These are phyloP conservation scores for Rhyacichthys aspro DNA, from an alignment of 2,797 vertebrate genomes.

Conservation along the genomic window DNA sequence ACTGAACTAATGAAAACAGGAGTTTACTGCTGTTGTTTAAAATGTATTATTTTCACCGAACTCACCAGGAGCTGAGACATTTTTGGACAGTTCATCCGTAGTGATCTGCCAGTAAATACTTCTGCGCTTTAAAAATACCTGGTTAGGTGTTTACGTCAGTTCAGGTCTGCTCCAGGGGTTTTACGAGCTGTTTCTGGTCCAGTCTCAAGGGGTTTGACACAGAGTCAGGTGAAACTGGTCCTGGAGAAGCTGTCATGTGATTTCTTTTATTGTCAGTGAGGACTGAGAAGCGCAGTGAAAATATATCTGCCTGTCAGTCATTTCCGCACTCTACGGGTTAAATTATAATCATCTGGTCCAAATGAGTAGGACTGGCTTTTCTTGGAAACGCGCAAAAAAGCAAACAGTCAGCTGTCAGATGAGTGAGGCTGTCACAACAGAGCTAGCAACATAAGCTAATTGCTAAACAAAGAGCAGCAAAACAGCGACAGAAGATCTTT, in stretches of 20 bases:
- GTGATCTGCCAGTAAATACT: neutral
- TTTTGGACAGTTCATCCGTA: neutral
- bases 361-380: neutral
- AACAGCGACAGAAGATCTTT: neutral
- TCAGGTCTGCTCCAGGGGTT: no score
- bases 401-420: constrained; percentile 19
- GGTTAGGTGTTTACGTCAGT: constrained; percentile 38
- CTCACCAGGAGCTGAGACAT: neutral
- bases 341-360: no score
- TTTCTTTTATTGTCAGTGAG: constrained; percentile 5
- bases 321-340: neutral
- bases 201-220: constrained; percentile 31
- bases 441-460: constrained; percentile 61
- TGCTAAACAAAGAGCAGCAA: constrained; percentile 2
- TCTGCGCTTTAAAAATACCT: constrained; percentile 40
- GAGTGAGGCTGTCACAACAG: constrained; percentile 19
- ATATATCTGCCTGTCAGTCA: neutral
- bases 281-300: neutral
- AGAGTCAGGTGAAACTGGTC: no score
- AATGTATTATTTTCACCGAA: no score
- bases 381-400: neutral
- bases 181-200: no score
- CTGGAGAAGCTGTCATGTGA: constrained; percentile 49
- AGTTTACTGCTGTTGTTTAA: no score
- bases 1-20: no score